Conservation (phyloP, 2,113 vertebrate genomes). For the Saimiri boliviensis region DNA sequence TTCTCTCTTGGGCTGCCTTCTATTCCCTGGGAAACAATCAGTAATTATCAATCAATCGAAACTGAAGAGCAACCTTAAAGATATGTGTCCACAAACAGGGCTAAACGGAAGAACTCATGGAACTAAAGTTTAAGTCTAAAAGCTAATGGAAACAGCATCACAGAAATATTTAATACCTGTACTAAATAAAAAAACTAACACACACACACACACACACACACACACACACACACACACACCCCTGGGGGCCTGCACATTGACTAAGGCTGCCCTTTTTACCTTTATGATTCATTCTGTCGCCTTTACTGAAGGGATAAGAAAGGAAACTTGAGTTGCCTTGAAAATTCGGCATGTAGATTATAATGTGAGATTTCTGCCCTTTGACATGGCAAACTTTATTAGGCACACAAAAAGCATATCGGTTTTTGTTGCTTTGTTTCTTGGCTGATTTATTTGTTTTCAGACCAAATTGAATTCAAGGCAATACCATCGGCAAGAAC, state of each 20-base stretch:
- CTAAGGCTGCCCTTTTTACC: neutral
- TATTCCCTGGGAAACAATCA: neutral
- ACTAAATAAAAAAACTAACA: neutral
- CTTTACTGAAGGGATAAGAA: neutral
- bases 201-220: neutral
- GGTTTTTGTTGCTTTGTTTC: neutral
- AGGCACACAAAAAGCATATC: neutral
- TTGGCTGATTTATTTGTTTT: slow-evolving; percentile 30
- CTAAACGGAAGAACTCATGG: neutral
- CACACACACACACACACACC: accelerated
- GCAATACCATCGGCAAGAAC: neutral
- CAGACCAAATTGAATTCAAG: slow-evolving; percentile 1
- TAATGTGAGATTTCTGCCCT: neutral
- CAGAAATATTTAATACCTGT: neutral
- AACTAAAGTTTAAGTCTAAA: neutral
- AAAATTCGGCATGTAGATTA: neutral
- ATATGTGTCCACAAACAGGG: accelerated
- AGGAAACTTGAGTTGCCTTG: neutral
- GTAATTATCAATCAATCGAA: neutral
- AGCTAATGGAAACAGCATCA: neutral
- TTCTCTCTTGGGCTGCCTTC: neutral
- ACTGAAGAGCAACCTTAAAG: neutral
- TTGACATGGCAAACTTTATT: neutral
- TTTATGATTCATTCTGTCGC: neutral
- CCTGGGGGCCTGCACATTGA: neutral